phyloP scores from a whole-genome alignment of 2,113 vertebrate species.

The Nestor notabilis region DNA sequence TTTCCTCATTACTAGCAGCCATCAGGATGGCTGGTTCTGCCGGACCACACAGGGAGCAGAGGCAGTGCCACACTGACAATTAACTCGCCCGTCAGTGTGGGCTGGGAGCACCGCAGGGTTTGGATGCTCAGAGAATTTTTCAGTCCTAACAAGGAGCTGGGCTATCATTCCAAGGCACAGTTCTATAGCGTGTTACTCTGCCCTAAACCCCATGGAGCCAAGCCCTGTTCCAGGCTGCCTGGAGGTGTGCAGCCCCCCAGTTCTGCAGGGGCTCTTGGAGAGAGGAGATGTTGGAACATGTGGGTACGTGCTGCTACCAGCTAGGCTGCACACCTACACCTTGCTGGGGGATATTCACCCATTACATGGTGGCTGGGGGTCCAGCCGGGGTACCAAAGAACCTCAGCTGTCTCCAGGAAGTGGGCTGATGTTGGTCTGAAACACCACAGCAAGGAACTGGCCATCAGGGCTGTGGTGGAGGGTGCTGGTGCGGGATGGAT shows the following conservation, averaged over 20 bases:
- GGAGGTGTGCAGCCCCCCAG: not conserved
- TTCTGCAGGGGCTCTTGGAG: not conserved
- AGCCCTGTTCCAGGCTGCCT: not conserved
- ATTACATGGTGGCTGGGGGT: accelerated
- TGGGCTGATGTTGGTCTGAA: not conserved
- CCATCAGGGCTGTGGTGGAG: not conserved
- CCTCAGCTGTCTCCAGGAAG: accelerated
- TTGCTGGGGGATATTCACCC: accelerated
- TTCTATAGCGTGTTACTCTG: accelerated
- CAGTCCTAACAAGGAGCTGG: not conserved
- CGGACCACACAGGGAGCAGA: conserved; percentile 55
- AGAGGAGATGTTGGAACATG: not conserved
- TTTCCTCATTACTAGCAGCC: conserved; percentile 35
- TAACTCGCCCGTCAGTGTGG: not conserved
- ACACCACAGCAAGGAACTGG: not conserved
- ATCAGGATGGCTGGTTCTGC: not conserved
- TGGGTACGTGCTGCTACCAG: accelerated
- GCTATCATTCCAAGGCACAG: not conserved
- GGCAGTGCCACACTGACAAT: not conserved
- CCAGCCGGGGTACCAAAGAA: accelerated
- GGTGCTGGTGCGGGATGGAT: not conserved
- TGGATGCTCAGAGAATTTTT: not conserved
- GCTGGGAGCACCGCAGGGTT: not conserved
- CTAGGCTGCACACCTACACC: not conserved
- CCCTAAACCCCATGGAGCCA: not conserved